phyloP scores from a whole-genome alignment of 2,888 invertebrate genomes.

The Cartodere bifasciata region DNA sequence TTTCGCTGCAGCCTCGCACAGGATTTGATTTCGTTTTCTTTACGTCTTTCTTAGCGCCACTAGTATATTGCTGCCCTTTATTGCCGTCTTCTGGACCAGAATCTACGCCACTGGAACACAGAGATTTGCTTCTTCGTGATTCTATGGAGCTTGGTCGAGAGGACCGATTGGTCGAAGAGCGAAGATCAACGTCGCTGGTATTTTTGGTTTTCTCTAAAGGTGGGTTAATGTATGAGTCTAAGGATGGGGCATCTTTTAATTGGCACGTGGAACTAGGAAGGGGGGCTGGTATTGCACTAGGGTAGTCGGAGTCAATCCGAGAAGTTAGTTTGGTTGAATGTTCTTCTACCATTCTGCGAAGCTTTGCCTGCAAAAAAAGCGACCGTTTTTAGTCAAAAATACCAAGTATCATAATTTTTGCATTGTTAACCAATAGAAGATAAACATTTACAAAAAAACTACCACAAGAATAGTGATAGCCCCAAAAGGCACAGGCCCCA shows the following conservation, averaged over 20 bases:
- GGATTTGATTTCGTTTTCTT: constrained; percentile 28
- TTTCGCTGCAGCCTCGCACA: constrained; percentile 21
- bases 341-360: constrained; percentile 78
- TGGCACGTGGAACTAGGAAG: constrained; percentile 22
- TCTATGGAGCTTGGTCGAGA: constrained; percentile 24
- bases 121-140: constrained; percentile 26
- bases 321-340: constrained; percentile 42
- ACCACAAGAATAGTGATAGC: no score
- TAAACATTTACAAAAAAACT: no score
- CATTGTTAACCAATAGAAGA: no score
- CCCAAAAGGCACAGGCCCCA: no score
- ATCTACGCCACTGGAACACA: constrained; percentile 26
- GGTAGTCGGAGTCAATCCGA: constrained; percentile 33
- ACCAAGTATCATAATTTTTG: no score
- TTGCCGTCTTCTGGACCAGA: constrained; percentile 13
- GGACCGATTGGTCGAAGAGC: constrained; percentile 21
- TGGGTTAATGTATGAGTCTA: constrained; percentile 18
- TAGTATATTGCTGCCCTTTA: no score
- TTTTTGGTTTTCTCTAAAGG: constrained; percentile 18
- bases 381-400: no score
- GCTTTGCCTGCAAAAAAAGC: constrained; percentile 27
- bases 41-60: constrained; percentile 20
- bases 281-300: constrained; percentile 26
- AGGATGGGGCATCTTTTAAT: constrained; percentile 19
- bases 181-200: constrained; percentile 21